These are phyloP conservation scores for Macquaria australasica DNA, from an alignment of 2,113 vertebrate species.

Conservation along the genomic window DNA sequence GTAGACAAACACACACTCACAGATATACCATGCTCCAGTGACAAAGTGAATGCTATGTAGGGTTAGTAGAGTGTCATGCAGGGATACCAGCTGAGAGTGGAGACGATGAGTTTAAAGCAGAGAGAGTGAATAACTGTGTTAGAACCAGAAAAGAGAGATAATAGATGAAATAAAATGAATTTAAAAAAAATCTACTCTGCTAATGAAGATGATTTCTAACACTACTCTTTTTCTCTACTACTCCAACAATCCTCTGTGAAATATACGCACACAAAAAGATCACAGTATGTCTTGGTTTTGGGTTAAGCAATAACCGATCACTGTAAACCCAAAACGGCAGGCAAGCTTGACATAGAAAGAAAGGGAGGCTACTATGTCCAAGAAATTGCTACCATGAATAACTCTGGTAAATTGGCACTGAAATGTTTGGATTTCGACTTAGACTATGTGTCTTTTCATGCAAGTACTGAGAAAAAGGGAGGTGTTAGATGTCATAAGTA, in stretches of 20 bases:
- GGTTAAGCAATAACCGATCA: background rate
- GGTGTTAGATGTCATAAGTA: constrained; percentile 45
- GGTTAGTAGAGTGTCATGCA: constrained; percentile 75
- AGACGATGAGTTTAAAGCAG: constrained; percentile 19
- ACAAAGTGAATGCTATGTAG: constrained; percentile 56
- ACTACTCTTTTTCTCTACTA: constrained; percentile 65
- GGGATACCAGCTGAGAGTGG: constrained; percentile 33
- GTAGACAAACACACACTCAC: constrained; percentile 41
- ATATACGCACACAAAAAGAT: constrained; percentile 1
- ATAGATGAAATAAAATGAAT: constrained; percentile 1
- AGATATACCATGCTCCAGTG: constrained; percentile 72
- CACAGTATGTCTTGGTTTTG: constrained; percentile 13
- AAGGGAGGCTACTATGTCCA: background rate
- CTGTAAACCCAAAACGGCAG: background rate
- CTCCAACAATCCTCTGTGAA: constrained; percentile 14
- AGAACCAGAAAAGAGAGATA: constrained; percentile 16
- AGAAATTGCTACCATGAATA: constrained; percentile 2
- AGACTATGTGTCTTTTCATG: constrained; percentile 16
- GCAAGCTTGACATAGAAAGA: background rate
- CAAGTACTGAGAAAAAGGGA: constrained; percentile 67
- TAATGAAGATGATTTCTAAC: constrained; percentile 46
- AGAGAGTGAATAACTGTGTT: constrained; percentile 12
- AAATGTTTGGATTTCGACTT: constrained; percentile 7
- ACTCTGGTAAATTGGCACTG: background rate
- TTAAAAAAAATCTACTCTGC: background rate